A percentile compares a stretch with the other conserved stretches of the same genome.
Evolutionary conservation across 2,113 vertebrate genomes (phyloP).

Genomic region (Aplodontia rufa): DNA sequence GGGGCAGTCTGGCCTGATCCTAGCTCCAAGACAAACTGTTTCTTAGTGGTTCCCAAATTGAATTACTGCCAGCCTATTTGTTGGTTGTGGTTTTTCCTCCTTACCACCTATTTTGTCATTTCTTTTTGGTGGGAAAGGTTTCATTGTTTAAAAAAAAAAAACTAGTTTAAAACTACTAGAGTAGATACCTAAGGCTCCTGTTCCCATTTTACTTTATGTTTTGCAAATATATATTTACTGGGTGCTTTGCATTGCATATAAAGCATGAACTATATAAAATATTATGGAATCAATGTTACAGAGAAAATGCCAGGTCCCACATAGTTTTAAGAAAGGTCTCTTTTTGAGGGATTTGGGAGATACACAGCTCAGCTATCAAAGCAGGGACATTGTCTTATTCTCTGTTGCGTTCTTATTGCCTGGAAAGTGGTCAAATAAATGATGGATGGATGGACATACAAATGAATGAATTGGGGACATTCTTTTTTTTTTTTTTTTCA

Average conservation of each 20-base stretch:
- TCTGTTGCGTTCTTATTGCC: not conserved
- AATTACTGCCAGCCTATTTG: not conserved
- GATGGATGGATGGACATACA: not conserved
- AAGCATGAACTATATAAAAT: not conserved
- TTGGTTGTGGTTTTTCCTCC: not conserved
- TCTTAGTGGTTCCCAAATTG: not conserved
- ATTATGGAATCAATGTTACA: not conserved
- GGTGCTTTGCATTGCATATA: not conserved
- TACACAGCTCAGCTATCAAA: not conserved
- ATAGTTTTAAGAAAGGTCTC: not conserved
- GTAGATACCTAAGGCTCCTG: not conserved
- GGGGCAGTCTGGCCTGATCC: not conserved
- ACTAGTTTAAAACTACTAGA: not conserved
- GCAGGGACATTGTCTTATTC: not conserved
- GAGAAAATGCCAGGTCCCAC: not conserved
- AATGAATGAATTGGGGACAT: not conserved
- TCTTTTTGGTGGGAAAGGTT: not conserved
- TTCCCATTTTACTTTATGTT: not conserved
- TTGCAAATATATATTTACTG: not conserved
- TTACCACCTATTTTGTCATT: not conserved
- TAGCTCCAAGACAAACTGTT: not conserved
- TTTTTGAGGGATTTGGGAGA: not conserved
- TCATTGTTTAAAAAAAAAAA: not conserved
- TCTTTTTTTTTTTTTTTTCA: too few relatives aligned
- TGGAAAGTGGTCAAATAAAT: not conserved